phyloP scores from a whole-genome alignment of 2,797 vertebrate species.

The Cyprinodon diabolis region DNA sequence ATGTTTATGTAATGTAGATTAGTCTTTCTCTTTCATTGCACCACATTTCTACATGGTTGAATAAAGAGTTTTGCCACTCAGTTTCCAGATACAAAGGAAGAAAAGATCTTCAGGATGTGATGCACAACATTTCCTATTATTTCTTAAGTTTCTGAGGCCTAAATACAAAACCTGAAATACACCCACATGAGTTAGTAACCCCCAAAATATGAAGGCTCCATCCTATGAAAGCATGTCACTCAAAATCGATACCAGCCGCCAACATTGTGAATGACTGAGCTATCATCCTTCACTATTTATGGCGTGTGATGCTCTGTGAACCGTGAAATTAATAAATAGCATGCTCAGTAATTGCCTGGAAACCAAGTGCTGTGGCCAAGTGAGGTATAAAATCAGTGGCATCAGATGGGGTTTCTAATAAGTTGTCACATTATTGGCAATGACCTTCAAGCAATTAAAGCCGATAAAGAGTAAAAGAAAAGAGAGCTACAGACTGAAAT shows the following conservation, averaged over 20 bases:
- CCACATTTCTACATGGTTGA: not conserved
- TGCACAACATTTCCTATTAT: not conserved
- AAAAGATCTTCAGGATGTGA: not conserved
- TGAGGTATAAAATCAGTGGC: constrained; percentile 80
- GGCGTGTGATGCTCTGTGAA: constrained; percentile 81
- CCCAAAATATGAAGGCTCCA: constrained; percentile 51
- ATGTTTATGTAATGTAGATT: not conserved
- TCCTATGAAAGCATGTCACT: constrained; percentile 64
- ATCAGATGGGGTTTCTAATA: constrained; percentile 83
- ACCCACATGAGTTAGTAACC: constrained; percentile 32
- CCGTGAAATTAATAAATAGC: constrained; percentile 88
- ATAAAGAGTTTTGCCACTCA: not conserved
- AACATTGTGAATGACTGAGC: constrained; percentile 77
- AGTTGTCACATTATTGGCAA: constrained; percentile 84
- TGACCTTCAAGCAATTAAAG: constrained; percentile 88
- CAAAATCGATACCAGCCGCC: constrained; percentile 77
- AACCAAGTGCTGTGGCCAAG: constrained; percentile 78
- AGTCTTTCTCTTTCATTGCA: not conserved
- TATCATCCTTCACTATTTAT: constrained; percentile 83
- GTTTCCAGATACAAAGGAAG: not conserved
- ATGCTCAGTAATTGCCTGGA: constrained; percentile 83
- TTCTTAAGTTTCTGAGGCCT: no score
- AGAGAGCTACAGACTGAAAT: constrained; percentile 30
- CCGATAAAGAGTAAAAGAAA: constrained; percentile 47
- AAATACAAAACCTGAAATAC: constrained; percentile 1